phyloP scores from a whole-genome alignment of 2,113 vertebrate genomes.

The Piprites chloris region DNA sequence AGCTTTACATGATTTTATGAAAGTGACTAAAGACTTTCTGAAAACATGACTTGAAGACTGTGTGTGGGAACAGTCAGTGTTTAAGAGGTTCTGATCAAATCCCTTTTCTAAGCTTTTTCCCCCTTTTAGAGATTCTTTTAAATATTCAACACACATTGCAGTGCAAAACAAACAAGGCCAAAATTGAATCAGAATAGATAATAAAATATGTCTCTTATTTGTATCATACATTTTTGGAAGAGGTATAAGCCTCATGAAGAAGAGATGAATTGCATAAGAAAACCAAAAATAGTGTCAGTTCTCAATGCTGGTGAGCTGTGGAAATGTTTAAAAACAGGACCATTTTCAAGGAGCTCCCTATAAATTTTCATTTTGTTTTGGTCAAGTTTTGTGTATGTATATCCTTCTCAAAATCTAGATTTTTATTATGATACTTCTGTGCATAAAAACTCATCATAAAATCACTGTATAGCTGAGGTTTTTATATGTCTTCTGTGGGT shows the following conservation, averaged over 20 bases:
- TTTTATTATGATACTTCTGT: background rate
- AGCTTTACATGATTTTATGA: background rate
- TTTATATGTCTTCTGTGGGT: background rate
- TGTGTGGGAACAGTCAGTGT: background rate
- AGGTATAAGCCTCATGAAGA: background rate
- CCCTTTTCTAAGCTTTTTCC: background rate
- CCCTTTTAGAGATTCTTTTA: background rate
- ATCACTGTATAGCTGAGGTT: background rate
- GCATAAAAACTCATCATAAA: background rate
- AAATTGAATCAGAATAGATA: background rate
- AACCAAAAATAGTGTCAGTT: background rate
- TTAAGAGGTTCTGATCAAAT: background rate
- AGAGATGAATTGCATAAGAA: background rate
- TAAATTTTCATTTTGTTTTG: background rate
- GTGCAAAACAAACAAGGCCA: background rate
- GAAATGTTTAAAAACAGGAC: background rate
- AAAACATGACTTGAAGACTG: background rate
- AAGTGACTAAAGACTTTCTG: background rate
- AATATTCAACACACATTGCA: background rate
- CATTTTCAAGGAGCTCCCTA: background rate
- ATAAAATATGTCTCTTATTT: background rate
- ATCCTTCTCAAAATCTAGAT: background rate
- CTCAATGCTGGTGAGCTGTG: background rate
- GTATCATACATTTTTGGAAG: background rate
- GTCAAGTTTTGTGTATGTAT: background rate